Conservation (phyloP, 1,140 invertebrate genomes). For the Stegodyphus dumicola region DNA sequence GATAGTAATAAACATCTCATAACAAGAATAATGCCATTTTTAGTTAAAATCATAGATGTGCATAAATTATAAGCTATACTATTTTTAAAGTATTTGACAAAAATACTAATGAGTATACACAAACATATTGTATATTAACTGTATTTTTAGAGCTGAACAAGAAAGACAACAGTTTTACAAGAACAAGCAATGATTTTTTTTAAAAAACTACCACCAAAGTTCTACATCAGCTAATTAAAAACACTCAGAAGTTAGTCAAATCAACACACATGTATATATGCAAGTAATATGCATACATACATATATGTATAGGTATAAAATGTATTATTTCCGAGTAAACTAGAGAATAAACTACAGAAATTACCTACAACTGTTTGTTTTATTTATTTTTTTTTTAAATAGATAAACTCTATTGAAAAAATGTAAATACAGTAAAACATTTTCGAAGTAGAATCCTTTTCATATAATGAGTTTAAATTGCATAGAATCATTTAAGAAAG, state of each 20-base stretch:
- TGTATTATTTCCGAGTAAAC: not conserved
- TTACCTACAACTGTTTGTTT: not conserved
- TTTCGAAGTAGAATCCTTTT: not conserved
- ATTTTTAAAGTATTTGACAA: not conserved
- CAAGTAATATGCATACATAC: constrained; percentile 2
- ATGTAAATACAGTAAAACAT: not conserved
- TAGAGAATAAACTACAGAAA: not conserved
- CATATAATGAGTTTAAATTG: not conserved
- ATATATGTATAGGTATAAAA: constrained; percentile 5
- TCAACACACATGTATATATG: not conserved
- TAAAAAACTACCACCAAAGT: constrained; percentile 13
- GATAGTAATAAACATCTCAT: no score
- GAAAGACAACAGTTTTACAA: constrained; percentile 9
- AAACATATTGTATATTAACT: not conserved
- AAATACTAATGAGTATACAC: not conserved
- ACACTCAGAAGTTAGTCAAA: constrained; percentile 25
- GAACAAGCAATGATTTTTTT: not conserved
- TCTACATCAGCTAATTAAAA: constrained; percentile 34
- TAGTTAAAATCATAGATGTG: no score
- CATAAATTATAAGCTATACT: not conserved
- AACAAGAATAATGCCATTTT: no score
- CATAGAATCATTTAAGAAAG: not conserved
- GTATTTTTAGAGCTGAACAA: not conserved
- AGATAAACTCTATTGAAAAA: not conserved
- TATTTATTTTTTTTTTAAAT: not conserved